A percentile compares a stretch with the other conserved stretches of the same genome.
Conservation (phyloP, 2,113 vertebrate species). For the Pseudois nayaur region DNA sequence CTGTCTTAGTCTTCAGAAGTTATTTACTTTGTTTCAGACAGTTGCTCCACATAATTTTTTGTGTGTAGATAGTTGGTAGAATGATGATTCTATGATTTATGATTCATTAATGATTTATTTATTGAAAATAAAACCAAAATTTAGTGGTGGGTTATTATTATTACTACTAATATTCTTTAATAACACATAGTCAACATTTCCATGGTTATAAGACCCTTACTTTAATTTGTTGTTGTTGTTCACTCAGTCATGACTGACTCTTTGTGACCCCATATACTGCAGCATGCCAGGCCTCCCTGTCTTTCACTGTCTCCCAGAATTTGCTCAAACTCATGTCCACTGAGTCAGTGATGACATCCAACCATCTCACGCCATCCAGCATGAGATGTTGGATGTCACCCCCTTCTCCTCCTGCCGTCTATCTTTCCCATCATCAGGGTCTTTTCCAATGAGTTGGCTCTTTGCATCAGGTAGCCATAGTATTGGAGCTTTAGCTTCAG, state of each 20-base stretch:
- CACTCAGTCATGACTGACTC: not conserved
- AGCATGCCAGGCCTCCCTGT: not conserved
- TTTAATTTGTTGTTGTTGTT: not conserved
- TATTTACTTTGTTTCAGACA: conserved; percentile 41
- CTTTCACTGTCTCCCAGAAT: not conserved
- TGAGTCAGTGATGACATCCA: not conserved
- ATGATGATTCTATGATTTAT: not conserved
- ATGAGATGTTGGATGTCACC: not conserved
- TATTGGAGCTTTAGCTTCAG: not conserved
- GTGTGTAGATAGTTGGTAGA: not conserved
- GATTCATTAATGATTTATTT: not conserved
- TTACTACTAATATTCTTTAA: conserved; percentile 1
- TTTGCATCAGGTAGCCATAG: not conserved
- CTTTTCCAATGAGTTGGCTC: not conserved
- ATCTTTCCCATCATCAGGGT: not conserved
- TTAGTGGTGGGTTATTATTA: conserved; percentile 25
- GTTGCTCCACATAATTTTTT: not conserved
- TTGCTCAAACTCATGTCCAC: not conserved
- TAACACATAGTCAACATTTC: conserved; percentile 18
- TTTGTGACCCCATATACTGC: not conserved
- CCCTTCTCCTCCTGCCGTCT: rapidly evolving
- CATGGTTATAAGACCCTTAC: conserved; percentile 29
- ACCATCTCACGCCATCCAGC: not conserved
- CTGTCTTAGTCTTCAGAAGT: not conserved
- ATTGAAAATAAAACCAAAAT: conserved; percentile 37